Conservation (phyloP, 2,113 vertebrate species). For the Ophthalmolycus amberensis region DNA sequence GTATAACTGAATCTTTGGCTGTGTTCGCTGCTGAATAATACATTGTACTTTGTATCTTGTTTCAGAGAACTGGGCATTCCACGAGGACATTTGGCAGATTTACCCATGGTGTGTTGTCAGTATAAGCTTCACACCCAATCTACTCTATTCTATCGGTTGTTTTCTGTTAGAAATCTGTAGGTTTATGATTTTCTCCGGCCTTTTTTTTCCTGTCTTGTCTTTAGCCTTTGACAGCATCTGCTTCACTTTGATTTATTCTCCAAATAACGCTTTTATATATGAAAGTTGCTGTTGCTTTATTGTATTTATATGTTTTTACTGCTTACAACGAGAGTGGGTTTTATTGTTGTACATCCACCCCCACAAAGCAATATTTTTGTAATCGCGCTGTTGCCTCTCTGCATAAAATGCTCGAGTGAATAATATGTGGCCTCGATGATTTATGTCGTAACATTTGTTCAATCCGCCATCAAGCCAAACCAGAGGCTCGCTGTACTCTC, state of each 20-base stretch:
- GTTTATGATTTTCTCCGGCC: neutral
- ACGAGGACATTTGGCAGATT: constrained; percentile 82
- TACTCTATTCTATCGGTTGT: constrained; percentile 3
- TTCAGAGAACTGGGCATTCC: constrained; percentile 81
- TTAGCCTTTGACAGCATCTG: constrained; percentile 29
- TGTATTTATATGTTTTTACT: constrained; percentile 37
- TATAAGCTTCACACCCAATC: constrained; percentile 63
- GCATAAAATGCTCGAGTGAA: constrained; percentile 59
- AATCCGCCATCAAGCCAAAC: constrained; percentile 14
- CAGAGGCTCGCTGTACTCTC: constrained; percentile 9
- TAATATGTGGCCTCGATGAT: constrained; percentile 32
- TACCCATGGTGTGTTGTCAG: constrained; percentile 84
- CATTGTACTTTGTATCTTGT: constrained; percentile 69
- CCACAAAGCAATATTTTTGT: constrained; percentile 48
- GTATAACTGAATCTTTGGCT: constrained; percentile 10
- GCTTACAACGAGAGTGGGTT: constrained; percentile 53
- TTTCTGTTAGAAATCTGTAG: neutral
- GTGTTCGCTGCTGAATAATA: constrained; percentile 64
- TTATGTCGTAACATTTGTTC: constrained; percentile 33
- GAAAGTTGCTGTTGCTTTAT: constrained; percentile 28
- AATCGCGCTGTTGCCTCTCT: constrained; percentile 46
- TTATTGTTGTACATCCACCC: constrained; percentile 66
- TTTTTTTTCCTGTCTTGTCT: neutral
- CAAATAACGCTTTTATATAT: constrained; percentile 22
- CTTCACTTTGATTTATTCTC: constrained; percentile 31